Conservation (phyloP, 2,888 invertebrate genomes). For the Chrysodeixis includens region DNA sequence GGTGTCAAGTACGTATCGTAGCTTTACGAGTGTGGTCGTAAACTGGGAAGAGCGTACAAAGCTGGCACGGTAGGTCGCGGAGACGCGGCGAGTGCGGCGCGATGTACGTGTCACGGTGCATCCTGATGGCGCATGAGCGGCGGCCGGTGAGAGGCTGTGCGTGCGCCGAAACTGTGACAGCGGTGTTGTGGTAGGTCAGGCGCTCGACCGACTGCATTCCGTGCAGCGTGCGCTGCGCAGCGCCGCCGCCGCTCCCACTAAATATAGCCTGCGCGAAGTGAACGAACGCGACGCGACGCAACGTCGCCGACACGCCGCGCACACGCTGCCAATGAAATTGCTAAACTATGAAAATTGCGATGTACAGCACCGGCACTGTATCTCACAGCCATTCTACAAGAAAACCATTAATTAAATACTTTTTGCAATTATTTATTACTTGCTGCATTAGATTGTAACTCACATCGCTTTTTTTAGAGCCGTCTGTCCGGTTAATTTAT, state of each 20-base stretch:
- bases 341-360: constrained; percentile 55
- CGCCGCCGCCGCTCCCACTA: constrained; percentile 77
- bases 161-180: constrained; percentile 83
- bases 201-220: constrained; percentile 78
- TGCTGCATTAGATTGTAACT: constrained; percentile 12
- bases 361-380: constrained; percentile 26
- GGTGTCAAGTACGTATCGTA: constrained; percentile 55
- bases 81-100: constrained; percentile 25
- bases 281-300: constrained; percentile 78
- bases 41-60: constrained; percentile 45
- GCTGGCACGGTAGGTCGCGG: constrained; percentile 43
- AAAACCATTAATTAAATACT: constrained; percentile 36
- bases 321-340: constrained; percentile 55
- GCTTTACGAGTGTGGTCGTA: constrained; percentile 54
- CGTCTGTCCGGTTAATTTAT: not conserved
- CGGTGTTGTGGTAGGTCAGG: constrained; percentile 83
- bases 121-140: constrained; percentile 35
- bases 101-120: constrained; percentile 41
- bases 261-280: constrained; percentile 85
- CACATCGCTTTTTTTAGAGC: not conserved
- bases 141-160: constrained; percentile 70
- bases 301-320: constrained; percentile 57
- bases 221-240: constrained; percentile 63
- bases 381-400: constrained; percentile 25
- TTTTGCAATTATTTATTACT: constrained; percentile 27